These are phyloP conservation scores for Plutomurus gul DNA, from an alignment of 1,140 invertebrate species.

Conservation along the genomic window DNA sequence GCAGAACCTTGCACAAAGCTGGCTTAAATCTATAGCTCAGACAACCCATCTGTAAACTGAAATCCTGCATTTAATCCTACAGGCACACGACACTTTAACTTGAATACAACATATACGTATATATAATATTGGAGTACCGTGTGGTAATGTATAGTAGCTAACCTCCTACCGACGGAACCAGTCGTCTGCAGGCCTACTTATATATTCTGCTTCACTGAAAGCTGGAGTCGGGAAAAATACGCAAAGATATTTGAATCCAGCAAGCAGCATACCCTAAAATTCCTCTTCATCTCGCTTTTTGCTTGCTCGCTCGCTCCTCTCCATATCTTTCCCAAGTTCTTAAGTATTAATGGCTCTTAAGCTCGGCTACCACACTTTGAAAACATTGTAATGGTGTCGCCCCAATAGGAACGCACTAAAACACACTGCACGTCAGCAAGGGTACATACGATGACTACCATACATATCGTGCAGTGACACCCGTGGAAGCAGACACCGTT, in stretches of 20 bases:
- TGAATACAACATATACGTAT: too few relatives aligned
- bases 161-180: not conserved
- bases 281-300: not conserved
- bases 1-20: not conserved
- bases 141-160: not conserved
- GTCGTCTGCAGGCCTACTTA: not conserved
- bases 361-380: not conserved
- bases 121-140: too few relatives aligned
- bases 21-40: not conserved
- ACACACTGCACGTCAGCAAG: not conserved
- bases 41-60: not conserved
- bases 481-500: not conserved
- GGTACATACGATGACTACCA: not conserved
- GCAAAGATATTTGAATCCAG: not conserved
- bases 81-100: constrained; percentile 16
- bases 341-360: not conserved
- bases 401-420: not conserved
- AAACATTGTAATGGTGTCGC: not conserved
- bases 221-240: not conserved
- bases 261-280: not conserved
- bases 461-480: too few relatives aligned
- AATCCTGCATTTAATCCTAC: constrained; percentile 8
- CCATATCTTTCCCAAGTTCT: too few relatives aligned
- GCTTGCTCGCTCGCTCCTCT: not conserved
- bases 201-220: not conserved